Evolutionary conservation across 2,888 invertebrate genomes (phyloP).

Genomic region (Lysandra bellargus): DNA sequence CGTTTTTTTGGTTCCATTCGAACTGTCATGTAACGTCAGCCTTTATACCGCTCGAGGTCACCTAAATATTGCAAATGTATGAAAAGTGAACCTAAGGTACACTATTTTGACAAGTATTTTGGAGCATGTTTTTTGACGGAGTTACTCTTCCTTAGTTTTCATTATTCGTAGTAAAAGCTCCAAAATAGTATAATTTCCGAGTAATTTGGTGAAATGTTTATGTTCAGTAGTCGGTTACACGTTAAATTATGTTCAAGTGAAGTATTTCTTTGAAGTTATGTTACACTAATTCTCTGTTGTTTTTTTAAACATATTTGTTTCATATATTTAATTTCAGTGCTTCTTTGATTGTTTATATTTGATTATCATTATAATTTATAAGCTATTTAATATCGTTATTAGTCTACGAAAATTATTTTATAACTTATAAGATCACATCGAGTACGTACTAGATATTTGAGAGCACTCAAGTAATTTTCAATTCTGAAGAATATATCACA

Average conservation of each 20-base stretch:
- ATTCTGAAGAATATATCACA: too few species aligned
- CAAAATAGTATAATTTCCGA: neutral
- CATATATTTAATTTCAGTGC: neutral
- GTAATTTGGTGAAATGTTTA: neutral
- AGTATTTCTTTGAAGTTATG: neutral
- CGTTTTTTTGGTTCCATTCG: too few species aligned
- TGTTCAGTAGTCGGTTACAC: too few species aligned
- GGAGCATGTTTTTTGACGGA: too few species aligned
- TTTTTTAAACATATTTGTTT: neutral
- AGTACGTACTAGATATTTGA: neutral
- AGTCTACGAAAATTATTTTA: neutral
- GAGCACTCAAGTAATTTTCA: neutral
- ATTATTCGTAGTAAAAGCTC: neutral
- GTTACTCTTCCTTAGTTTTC: too few species aligned
- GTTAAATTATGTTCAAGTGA: neutral
- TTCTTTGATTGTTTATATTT: neutral
- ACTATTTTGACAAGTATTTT: too few species aligned
- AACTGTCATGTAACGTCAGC: too few species aligned
- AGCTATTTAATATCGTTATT: neutral
- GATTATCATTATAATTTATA: neutral
- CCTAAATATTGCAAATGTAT: too few species aligned
- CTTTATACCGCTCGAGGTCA: too few species aligned
- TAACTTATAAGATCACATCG: neutral
- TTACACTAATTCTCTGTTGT: neutral
- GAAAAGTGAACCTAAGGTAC: too few species aligned